Evolutionary conservation across 2,113 vertebrate species (phyloP), one percentile per base, ranked within the genome.

Genomic region (Odontophorus gujanensis): DNA sequence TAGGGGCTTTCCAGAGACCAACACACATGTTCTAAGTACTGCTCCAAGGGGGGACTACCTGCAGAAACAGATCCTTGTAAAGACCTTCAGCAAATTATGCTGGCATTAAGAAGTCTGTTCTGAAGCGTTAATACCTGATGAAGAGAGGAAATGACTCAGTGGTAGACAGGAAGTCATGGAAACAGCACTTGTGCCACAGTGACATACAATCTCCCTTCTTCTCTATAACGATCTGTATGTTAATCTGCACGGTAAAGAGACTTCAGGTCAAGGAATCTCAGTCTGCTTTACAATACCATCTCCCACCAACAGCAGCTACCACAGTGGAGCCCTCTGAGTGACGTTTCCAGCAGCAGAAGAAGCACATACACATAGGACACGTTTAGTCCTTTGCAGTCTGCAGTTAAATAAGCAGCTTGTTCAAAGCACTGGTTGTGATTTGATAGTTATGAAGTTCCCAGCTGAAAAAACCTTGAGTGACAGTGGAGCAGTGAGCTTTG

Each of bases 341-440:
- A 25, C 45, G 40, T 69, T 83, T 28, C 51, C 72, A 47, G 75
- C 50, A 77, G 8, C 1, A 47, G 26, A 40, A 65, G 16, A 21
- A 32, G 53, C 0, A 22, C 53, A 13, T 3, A 2, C 2, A 2
- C 12, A 17, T 4, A 15, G 21, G 45, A 51, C 21, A 11, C 43
- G 30, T 81, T 63, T 25, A 78, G 34, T 34, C 20, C 38, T 75
- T 3, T 55, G 34, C 47, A 86, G 63, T 43, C 8, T 14, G 13
- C 47, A 71, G 3, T n/a, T 81, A 59, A 84, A 90, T 28, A 16
- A 85, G 42, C n/a, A 81, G 20, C 48, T 93, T 48, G 6, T 68
- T 63, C 36, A 76, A 67, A 87, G 73, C 47, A 63, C 7, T 0
- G 0, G 12, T 30, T 67, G 50, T 78, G 34, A 91, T 81, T 51